Evolutionary conservation across 92 coral and sea anemone genomes (phyloP).

Genomic region (Montipora capitata): DNA sequence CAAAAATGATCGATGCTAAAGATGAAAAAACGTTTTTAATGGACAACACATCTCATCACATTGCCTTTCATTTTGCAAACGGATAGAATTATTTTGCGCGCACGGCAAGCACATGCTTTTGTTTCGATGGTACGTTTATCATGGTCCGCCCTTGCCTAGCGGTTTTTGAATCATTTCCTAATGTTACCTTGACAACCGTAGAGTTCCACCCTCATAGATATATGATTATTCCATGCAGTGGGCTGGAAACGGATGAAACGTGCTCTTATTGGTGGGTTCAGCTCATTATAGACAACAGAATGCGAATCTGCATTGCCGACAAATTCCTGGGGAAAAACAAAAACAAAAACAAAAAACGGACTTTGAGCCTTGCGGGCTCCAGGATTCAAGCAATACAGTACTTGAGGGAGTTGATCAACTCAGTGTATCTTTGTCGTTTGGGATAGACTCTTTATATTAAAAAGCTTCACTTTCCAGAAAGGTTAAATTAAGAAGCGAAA

Average conservation of each 20-base stretch:
- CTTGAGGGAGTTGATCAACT: too few species aligned
- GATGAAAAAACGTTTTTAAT: too few species aligned
- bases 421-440: too few species aligned
- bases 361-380: neutral
- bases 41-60: too few species aligned
- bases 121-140: neutral
- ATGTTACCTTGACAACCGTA: slow-evolving; percentile 7
- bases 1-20: too few species aligned
- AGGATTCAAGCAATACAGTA: too few species aligned
- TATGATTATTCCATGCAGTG: neutral
- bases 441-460: too few species aligned
- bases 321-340: neutral
- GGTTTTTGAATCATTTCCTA: neutral
- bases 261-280: neutral
- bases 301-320: neutral
- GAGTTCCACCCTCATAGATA: neutral
- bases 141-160: neutral
- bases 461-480: too few species aligned
- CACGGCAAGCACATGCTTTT: too few species aligned
- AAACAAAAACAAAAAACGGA: neutral
- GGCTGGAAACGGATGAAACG: neutral
- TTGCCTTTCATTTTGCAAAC: too few species aligned
- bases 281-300: neutral
- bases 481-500: too few species aligned
- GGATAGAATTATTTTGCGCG: too few species aligned